These are phyloP conservation scores for Centropristis striata DNA, from an alignment of 2,113 vertebrate genomes.

Conservation along the genomic window DNA sequence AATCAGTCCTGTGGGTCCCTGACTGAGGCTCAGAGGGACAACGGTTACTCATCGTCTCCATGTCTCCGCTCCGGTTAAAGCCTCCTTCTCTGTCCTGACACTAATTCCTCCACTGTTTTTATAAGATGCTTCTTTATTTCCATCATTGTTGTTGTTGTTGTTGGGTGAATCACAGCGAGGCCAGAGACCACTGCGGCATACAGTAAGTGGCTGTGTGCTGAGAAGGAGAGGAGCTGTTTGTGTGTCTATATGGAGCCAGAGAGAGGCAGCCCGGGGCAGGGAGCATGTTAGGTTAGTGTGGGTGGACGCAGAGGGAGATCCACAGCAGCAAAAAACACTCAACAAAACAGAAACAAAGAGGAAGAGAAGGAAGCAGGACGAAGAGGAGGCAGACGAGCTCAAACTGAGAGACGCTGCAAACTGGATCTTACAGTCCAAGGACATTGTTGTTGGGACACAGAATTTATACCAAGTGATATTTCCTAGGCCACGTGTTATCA, in stretches of 20 bases:
- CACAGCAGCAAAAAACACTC: slow-evolving; percentile 26
- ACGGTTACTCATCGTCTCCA: neutral
- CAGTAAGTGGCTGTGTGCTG: slow-evolving; percentile 45
- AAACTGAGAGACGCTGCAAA: neutral
- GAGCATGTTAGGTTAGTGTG: slow-evolving; percentile 75
- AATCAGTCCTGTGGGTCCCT: no score
- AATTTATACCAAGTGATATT: no score
- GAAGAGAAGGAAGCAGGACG: slow-evolving; percentile 23
- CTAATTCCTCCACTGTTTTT: slow-evolving; percentile 27
- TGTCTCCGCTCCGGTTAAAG: neutral
- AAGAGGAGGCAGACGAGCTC: slow-evolving; percentile 16
- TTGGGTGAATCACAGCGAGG: slow-evolving; percentile 51
- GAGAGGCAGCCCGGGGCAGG: slow-evolving; percentile 61
- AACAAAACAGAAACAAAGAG: slow-evolving; percentile 25
- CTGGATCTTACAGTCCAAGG: no score
- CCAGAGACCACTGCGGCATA: slow-evolving; percentile 38
- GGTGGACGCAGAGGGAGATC: slow-evolving; percentile 67
- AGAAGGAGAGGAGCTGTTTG: slow-evolving; percentile 39
- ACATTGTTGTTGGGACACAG: no score
- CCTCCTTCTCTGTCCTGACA: neutral
- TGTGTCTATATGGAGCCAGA: slow-evolving; percentile 36
- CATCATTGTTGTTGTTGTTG: neutral
- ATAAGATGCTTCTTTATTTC: no score
- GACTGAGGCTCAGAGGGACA: neutral
- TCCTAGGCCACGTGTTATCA: no score